Evolutionary conservation across 2,797 vertebrate species (phyloP), one percentile per base, ranked within the genome.

Genomic region (Serranus cabrilla): DNA sequence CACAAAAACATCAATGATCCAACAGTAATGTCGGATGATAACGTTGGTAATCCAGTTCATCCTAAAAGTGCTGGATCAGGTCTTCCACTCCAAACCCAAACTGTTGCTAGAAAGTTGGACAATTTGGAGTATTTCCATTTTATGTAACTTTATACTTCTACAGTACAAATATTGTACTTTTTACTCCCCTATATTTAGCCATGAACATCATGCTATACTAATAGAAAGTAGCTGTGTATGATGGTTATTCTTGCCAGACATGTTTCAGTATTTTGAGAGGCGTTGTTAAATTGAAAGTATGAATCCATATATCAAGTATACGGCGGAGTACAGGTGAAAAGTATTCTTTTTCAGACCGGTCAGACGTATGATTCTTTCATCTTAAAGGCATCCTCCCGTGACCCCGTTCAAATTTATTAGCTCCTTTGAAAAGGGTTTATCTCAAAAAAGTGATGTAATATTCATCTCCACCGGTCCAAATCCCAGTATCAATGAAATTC

Each of bases 371-470:
- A 70, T 63, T 76, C 46, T 74, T 89, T 83, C 60, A 85, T 83
- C 58, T 68, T 72, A 51, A 25, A 75, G 27, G 27, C 49, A 43
- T 74, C 58, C 56, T 59, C 31, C 70, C 11, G 57, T 71, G 57
- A 72, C 47, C 9, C 43, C 25, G 13, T 83, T 76, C 16, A 64
- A 63, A 85, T 86, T 71, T 88, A 89, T 66, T 46, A 42, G 39
- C 68, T 23, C 3, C 68, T 84, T 74, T 84, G 54, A 85, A 87
- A 89, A 62, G 39, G 71, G 62, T 76, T 86, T 75, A 87, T 84
- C 86, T 80, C 56, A 52, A 63, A 86, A 51, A 49, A 31, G 43
- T 69, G 63, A 71, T 77, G 55, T 78, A 68, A 80, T 80, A 80
- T 78, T 78, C 59, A 74, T 66, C 45, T 72, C 70, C 63, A 55